phyloP scores from a whole-genome alignment of 2,888 invertebrate genomes.

The Cremastobaeus sp. region DNA sequence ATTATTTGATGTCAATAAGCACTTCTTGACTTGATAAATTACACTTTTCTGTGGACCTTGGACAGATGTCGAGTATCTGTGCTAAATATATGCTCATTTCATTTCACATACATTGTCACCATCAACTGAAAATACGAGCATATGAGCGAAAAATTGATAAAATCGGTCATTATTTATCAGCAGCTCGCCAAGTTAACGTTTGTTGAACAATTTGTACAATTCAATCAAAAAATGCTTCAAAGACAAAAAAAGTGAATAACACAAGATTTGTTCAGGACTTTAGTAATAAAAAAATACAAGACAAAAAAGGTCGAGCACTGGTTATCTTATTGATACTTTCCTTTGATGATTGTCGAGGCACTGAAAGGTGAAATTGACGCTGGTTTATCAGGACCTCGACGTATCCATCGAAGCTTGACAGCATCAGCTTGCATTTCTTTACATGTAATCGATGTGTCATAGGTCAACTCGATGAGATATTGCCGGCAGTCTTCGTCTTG shows the following conservation, averaged over 20 bases:
- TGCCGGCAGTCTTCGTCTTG: slow-evolving; percentile 66
- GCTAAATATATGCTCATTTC: slow-evolving; percentile 43
- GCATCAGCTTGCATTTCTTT: slow-evolving; percentile 57
- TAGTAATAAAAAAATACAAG: slow-evolving; percentile 22
- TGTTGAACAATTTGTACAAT: slow-evolving; percentile 4
- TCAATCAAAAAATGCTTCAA: background rate
- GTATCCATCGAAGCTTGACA: slow-evolving; percentile 39
- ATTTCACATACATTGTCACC: slow-evolving; percentile 11
- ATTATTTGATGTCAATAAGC: too few species aligned
- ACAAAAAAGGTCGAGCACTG: slow-evolving; percentile 47
- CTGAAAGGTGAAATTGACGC: slow-evolving; percentile 58
- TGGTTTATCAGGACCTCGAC: slow-evolving; percentile 50
- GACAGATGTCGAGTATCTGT: slow-evolving; percentile 40
- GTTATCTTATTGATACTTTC: slow-evolving; percentile 46
- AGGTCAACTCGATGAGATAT: slow-evolving; percentile 76
- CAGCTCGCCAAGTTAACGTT: too few species aligned
- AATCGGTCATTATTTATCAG: too few species aligned
- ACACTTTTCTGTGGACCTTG: slow-evolving; percentile 57
- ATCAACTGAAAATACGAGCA: slow-evolving; percentile 5
- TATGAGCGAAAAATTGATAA: slow-evolving; percentile 1
- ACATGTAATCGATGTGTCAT: slow-evolving; percentile 72
- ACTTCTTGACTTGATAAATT: slow-evolving; percentile 48
- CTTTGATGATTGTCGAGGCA: slow-evolving; percentile 49
- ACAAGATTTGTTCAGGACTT: slow-evolving; percentile 14
- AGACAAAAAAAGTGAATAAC: background rate